Evolutionary conservation across 2,113 vertebrate genomes (phyloP), one percentile per base, ranked within the genome.

Genomic region (Microcebus murinus): DNA sequence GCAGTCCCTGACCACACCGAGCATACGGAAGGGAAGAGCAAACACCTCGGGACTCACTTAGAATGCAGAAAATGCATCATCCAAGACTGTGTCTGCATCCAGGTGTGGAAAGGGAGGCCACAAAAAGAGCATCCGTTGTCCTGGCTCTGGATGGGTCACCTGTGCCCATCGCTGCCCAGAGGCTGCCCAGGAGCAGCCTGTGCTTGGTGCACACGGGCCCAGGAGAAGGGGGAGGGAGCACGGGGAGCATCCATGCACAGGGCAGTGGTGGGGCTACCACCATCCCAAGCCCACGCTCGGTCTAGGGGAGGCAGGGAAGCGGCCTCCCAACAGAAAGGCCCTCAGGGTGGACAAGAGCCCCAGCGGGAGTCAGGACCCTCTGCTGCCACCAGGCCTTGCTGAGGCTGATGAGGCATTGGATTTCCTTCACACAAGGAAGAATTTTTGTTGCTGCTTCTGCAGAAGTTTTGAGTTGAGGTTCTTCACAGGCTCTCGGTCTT

Each of bases 181-280:
- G 48, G 50, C 48, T 27, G 36, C 15, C 57, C 10, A 27, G 45
- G 52, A 65, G 15, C 61, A 31, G 70, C n/a, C 52, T 31, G 17
- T 8, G 5, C 17, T 9, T 17, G n/a, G 45, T 0, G 0, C 14
- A 48, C 52, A 25, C 21, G 8, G 45, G 36, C 17, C 21, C 10
- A 3, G 34, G 18, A 48, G 42, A 45, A 29, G 27, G 20, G 59
- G 31, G 50, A 23, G 14, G 27, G 10, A 52, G 74, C 45, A 42
- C 0, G 10, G 31, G 45, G 23, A 7, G 4, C 1, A 4, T 8
- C 4, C 0, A 1, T 1, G 29, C 27, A 31, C 63, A 23, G 18
- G 18, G 27, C 65, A 23, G 1, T 1, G 4, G 9, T 34, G 21
- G 15, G 3, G 0, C 42, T 13, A 31, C 21, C 1, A 2, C 50